A percentile compares a stretch with the other conserved stretches of the same genome.
Evolutionary conservation across 2,113 vertebrate genomes (phyloP).

Genomic region (Euleptes europaea): DNA sequence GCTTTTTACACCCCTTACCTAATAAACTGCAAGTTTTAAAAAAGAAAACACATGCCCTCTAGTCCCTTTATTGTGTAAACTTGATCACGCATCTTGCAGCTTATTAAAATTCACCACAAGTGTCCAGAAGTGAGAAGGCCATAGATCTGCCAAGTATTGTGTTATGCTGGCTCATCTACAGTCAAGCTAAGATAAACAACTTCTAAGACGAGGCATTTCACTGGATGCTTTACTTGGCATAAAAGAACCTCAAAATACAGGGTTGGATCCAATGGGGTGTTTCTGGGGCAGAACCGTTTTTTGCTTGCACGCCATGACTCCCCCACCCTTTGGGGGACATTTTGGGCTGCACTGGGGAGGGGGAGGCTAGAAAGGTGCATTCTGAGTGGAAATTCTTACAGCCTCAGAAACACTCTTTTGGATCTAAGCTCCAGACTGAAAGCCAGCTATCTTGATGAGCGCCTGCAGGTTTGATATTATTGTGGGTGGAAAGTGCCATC

Average conservation of each 20-base stretch:
- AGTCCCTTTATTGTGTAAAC: not conserved
- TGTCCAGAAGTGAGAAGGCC: not conserved
- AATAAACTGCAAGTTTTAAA: not conserved
- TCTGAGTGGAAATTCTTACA: too few species aligned
- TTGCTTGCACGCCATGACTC: too few species aligned
- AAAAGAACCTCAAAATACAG: not conserved
- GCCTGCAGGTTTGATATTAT: not conserved
- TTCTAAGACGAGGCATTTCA: slow-evolving; percentile 8
- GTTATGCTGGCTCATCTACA: slow-evolving; percentile 8
- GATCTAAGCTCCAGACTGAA: not conserved
- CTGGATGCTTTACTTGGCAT: not conserved
- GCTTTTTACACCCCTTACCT: not conserved
- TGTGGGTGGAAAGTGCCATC: too few species aligned
- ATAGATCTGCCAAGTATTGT: not conserved
- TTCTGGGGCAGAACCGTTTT: too few species aligned
- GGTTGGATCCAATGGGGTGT: too few species aligned
- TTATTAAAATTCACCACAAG: not conserved
- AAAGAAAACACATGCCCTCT: not conserved
- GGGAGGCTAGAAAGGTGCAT: too few species aligned
- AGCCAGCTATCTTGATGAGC: not conserved
- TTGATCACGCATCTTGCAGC: not conserved
- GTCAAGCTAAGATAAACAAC: not conserved
- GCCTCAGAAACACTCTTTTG: too few species aligned
- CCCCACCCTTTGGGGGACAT: too few species aligned
- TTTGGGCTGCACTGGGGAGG: too few species aligned